Evolutionary conservation across 2,888 invertebrate genomes (phyloP).

Genomic region (Sphinx pinastri): DNA sequence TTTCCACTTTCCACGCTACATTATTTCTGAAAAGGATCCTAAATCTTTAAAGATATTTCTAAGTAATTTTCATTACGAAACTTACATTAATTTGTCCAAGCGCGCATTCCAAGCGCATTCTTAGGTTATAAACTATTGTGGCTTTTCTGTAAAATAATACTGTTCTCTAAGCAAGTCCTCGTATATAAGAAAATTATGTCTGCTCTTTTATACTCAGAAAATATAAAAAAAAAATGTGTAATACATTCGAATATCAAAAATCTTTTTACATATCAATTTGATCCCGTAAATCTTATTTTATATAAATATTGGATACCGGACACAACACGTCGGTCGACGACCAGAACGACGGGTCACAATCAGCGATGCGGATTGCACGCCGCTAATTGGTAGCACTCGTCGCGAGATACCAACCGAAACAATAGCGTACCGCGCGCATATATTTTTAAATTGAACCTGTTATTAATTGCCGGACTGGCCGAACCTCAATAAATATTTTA

Average conservation of each 20-base stretch:
- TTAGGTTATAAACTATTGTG: not conserved
- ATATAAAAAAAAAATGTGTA: not conserved
- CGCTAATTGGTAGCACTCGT: conserved; percentile 31
- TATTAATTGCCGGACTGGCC: conserved; percentile 21
- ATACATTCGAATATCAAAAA: no score
- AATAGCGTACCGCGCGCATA: conserved; percentile 14
- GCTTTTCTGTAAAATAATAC: conserved; percentile 1
- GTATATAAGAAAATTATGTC: not conserved
- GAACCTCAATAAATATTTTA: not conserved
- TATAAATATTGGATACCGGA: not conserved
- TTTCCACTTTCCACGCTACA: not conserved
- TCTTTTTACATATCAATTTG: not conserved
- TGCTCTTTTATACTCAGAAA: not conserved
- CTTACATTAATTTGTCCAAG: not conserved
- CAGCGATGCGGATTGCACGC: conserved; percentile 26
- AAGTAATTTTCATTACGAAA: conserved; percentile 21
- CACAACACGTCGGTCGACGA: not conserved
- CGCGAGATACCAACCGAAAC: not conserved
- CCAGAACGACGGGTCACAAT: conserved; percentile 22
- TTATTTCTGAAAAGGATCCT: conserved; percentile 15
- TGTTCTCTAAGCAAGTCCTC: no score
- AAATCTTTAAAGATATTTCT: conserved; percentile 19
- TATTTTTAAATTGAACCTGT: conserved; percentile 25
- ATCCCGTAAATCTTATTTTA: not conserved
- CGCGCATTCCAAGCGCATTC: no score